Evolutionary conservation across 2,797 vertebrate species (phyloP), one percentile per base, ranked within the genome.

Genomic region (Aplochiton taeniatus): DNA sequence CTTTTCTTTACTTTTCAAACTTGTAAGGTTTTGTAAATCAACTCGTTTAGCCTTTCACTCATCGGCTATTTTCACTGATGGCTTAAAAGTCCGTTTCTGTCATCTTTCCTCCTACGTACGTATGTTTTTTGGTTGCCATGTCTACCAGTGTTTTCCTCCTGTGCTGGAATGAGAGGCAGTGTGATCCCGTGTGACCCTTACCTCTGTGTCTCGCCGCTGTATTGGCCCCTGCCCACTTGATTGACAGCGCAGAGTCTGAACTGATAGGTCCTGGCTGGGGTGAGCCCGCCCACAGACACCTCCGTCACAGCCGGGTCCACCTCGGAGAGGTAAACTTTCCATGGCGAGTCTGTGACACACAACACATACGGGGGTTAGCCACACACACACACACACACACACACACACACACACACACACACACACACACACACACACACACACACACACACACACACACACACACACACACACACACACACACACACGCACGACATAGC

Each of bases 171-270:
- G n/a, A 6, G 31, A 6, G 31, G 31, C 31, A 4, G 49, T 51
- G 14, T 51, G 49, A 12, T 13, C 7, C 7, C 3, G 4, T 4
- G 13, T 12, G 11, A 44, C 10, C 53, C 83, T 75, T 89, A 98
- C 97, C 97, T 95, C 86, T 95, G 96, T 0, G 96, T 98, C 89
- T 98, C 96, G 0, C 83, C 0, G 65, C 96, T 98, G 93, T 97
- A 96, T 69, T 94, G 96, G 74, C 97, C 97, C 71, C 92, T 91
- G 41, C 97, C 97, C 83, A 98, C 96, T 87, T 95, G 95, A 86
- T 98, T 98, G 76, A 97, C 94, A 0, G 96, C 96, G 1, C 96
- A 97, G 47, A 98, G 93, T 61, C 96, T 88, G 79, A 98, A 98
- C 83, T 98, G 96, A 87, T 98, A 98, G 73, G 95, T 97, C 60